Conservation (phyloP, 2,113 vertebrate species). For the Pogona vitticeps region DNA sequence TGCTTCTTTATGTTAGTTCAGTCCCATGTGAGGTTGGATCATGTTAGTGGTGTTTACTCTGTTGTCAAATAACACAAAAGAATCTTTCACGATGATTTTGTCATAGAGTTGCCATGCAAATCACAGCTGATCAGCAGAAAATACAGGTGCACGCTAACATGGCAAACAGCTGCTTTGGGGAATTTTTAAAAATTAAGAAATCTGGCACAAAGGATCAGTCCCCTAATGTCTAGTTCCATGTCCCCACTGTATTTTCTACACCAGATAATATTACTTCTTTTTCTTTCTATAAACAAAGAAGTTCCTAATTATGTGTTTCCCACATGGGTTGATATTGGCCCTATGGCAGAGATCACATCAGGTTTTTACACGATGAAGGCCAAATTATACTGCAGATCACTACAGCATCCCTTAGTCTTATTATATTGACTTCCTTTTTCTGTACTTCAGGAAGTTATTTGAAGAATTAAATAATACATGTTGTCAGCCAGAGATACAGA, state of each 20-base stretch:
- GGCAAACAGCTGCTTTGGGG: not conserved
- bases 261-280: not conserved
- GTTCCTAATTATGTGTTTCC: not conserved
- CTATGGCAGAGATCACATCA: not conserved
- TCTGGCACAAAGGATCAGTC: not conserved
- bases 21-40: not conserved
- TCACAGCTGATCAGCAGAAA: not conserved
- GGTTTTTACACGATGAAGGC: not conserved
- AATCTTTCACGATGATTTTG: not conserved
- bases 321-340: not conserved
- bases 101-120: slow-evolving; percentile 7
- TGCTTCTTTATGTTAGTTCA: slow-evolving; percentile 42
- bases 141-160: not conserved
- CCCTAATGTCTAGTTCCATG: not conserved
- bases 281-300: not conserved
- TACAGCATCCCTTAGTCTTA: not conserved
- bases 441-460: not conserved
- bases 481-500: not conserved
- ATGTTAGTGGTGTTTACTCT: not conserved
- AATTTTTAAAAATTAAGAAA: slow-evolving; percentile 3
- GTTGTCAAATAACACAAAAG: not conserved
- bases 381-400: not conserved
- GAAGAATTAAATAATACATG: not conserved
- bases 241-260: not conserved
- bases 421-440: not conserved